Conservation (phyloP, 2,113 vertebrate genomes). For the Thamnaconus septentrionalis region DNA sequence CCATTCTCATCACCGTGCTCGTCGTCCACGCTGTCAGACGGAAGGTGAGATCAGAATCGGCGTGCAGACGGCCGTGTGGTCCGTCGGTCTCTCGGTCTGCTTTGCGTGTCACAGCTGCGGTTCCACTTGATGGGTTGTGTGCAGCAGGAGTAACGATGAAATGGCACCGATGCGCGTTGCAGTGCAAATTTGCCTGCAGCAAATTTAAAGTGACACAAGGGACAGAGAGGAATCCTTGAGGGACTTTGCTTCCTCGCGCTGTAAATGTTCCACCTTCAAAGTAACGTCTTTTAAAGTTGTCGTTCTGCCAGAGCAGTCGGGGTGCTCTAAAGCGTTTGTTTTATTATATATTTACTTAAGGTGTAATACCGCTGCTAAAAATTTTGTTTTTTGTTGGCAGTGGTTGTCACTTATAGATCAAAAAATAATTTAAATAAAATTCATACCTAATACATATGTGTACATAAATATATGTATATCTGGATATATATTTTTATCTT, state of each 20-base stretch:
- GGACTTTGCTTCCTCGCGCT: slow-evolving; percentile 32
- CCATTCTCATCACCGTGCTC: slow-evolving; percentile 15
- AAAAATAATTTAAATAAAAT: too few species aligned
- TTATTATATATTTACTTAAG: too few species aligned
- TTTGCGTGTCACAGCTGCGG: slow-evolving; percentile 69
- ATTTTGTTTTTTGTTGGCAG: too few species aligned
- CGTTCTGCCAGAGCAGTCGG: too few species aligned
- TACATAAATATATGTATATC: too few species aligned
- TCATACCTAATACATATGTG: too few species aligned
- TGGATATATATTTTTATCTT: too few species aligned
- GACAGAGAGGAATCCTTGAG: slow-evolving; percentile 43
- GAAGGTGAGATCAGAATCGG: slow-evolving; percentile 1
- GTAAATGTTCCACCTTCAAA: neutral
- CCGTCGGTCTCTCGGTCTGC: slow-evolving; percentile 32
- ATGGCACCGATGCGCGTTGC: slow-evolving; percentile 34
- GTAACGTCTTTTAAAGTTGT: neutral
- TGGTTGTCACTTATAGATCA: too few species aligned
- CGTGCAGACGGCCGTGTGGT: slow-evolving; percentile 25
- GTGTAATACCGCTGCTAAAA: too few species aligned
- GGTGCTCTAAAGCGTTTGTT: too few species aligned
- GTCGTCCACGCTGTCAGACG: neutral
- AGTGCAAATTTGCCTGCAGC: slow-evolving; percentile 68
- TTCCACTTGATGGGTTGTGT: slow-evolving; percentile 59
- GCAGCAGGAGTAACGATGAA: slow-evolving; percentile 38
- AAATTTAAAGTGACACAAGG: slow-evolving; percentile 64